Conservation (phyloP, 2,888 invertebrate species). For the Apeira syringaria region DNA sequence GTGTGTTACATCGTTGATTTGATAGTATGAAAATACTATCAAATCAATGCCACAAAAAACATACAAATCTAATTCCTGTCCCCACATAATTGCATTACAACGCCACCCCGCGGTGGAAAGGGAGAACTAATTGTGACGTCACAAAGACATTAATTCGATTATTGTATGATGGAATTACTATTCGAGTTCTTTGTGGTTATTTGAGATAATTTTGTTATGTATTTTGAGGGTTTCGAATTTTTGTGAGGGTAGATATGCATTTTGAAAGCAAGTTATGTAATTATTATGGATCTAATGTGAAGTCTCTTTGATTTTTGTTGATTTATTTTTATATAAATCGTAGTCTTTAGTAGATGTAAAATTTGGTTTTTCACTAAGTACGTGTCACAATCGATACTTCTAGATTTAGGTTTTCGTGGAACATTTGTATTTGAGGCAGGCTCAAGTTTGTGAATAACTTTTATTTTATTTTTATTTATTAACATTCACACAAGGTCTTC, state of each 20-base stretch:
- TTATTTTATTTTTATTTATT: too few species aligned
- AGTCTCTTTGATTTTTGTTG: background rate
- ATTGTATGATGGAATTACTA: slow-evolving; percentile 68
- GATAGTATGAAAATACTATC: too few species aligned
- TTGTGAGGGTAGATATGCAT: slow-evolving; percentile 11
- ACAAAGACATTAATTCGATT: slow-evolving; percentile 64
- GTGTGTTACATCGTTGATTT: too few species aligned
- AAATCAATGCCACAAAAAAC: slow-evolving; percentile 27
- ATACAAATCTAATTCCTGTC: slow-evolving; percentile 19
- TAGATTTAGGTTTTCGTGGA: too few species aligned
- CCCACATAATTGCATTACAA: slow-evolving; percentile 43
- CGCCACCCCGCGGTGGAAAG: slow-evolving; percentile 37
- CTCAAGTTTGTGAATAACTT: too few species aligned
- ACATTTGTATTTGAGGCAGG: too few species aligned
- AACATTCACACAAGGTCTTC: too few species aligned
- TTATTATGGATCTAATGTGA: slow-evolving; percentile 1
- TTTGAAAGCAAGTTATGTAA: slow-evolving; percentile 14
- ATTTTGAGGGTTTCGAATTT: slow-evolving; percentile 1
- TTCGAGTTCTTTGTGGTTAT: slow-evolving; percentile 56
- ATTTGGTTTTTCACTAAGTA: too few species aligned
- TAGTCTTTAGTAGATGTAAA: too few species aligned
- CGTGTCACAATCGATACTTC: too few species aligned
- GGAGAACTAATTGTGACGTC: slow-evolving; percentile 59
- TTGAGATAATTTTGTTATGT: slow-evolving; percentile 24
- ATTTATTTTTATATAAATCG: background rate